Conservation (phyloP, 2,113 vertebrate species). For the Bubo bubo region DNA sequence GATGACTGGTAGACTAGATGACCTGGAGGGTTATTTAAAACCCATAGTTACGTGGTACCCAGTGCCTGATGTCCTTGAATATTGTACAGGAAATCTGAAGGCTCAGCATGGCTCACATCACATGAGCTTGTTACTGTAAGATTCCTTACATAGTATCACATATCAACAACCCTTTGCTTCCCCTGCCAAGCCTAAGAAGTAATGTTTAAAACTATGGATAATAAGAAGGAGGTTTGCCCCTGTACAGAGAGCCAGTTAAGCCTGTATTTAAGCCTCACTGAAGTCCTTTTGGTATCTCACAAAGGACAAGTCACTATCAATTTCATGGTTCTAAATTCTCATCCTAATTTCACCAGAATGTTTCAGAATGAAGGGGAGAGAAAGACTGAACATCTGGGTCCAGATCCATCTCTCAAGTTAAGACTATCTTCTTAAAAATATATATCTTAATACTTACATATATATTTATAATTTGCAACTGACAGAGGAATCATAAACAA, state of each 20-base stretch:
- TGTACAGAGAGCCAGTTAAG: background rate
- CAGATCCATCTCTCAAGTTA: background rate
- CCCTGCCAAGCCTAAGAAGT: background rate
- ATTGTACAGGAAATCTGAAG: background rate
- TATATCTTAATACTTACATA: background rate
- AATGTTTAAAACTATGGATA: background rate
- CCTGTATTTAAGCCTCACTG: background rate
- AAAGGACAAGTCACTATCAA: background rate
- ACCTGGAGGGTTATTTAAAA: background rate
- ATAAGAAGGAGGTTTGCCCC: background rate
- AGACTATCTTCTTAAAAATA: background rate
- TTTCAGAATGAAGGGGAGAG: background rate
- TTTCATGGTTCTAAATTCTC: background rate
- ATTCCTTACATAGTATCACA: background rate
- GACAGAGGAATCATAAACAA: background rate
- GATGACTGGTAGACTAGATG: background rate
- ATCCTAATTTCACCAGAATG: background rate
- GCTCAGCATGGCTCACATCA: background rate
- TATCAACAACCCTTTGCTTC: background rate
- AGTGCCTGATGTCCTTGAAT: background rate
- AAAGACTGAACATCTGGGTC: background rate
- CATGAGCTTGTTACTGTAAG: background rate
- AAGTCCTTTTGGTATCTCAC: background rate
- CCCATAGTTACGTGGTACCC: background rate
- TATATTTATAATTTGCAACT: background rate